These are phyloP conservation scores for Drosophila anceps DNA, from an alignment of 2,888 invertebrate genomes.

Conservation along the genomic window DNA sequence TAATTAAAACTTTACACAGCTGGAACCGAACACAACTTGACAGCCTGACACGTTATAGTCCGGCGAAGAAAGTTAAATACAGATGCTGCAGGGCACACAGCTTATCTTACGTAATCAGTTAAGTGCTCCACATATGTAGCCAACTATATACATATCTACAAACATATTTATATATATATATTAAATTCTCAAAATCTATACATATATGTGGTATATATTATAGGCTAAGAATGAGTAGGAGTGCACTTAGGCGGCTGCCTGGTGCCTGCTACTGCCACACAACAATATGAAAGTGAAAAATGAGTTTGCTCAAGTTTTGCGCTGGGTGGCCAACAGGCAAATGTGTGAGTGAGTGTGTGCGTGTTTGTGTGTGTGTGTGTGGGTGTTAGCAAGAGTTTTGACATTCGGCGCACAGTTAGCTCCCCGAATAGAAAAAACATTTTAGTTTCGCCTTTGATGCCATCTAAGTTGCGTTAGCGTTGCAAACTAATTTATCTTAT, in stretches of 20 bases:
- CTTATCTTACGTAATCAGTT: slow-evolving; percentile 74
- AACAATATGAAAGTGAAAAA: slow-evolving; percentile 78
- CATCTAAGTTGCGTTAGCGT: slow-evolving; percentile 57
- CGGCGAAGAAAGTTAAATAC: slow-evolving; percentile 50
- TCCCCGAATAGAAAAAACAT: slow-evolving; percentile 24
- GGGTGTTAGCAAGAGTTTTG: slow-evolving; percentile 26
- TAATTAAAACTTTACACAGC: slow-evolving; percentile 71
- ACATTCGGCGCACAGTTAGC: slow-evolving; percentile 28
- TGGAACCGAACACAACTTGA: slow-evolving; percentile 41
- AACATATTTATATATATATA: neutral
- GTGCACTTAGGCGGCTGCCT: slow-evolving; percentile 18
- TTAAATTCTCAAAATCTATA: neutral
- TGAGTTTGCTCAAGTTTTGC: slow-evolving; percentile 72
- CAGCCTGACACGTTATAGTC: slow-evolving; percentile 31
- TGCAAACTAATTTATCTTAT: slow-evolving; percentile 77
- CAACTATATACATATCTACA: slow-evolving; percentile 9
- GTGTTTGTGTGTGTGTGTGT: slow-evolving; percentile 14
- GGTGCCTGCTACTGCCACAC: slow-evolving; percentile 39
- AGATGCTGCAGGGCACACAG: slow-evolving; percentile 43
- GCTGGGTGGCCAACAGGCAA: slow-evolving; percentile 53
- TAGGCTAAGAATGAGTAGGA: neutral
- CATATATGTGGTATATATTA: neutral
- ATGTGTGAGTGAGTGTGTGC: slow-evolving; percentile 16
- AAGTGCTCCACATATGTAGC: slow-evolving; percentile 62
- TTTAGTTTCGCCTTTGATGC: slow-evolving; percentile 67